phyloP scores from a whole-genome alignment of 2,888 invertebrate genomes.

The Dryococelus australis region DNA sequence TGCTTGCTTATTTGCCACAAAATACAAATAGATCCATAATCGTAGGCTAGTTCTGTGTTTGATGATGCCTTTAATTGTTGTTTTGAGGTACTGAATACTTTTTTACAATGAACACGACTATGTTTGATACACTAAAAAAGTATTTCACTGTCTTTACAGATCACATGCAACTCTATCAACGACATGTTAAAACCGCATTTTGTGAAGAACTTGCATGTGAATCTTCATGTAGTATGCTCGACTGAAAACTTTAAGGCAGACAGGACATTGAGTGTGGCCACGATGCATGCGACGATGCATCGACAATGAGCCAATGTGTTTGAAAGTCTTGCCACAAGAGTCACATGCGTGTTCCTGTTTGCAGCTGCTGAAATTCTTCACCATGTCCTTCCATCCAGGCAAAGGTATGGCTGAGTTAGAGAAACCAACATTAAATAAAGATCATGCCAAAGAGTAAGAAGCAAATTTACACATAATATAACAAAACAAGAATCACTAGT shows the following conservation, averaged over 20 bases:
- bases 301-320: conserved; percentile 68
- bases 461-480: too few relatives aligned
- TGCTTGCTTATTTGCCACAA: too few relatives aligned
- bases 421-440: not conserved
- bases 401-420: not conserved
- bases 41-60: too few relatives aligned
- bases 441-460: not conserved
- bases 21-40: too few relatives aligned
- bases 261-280: conserved; percentile 70
- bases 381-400: not conserved
- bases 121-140: too few relatives aligned
- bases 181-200: not conserved
- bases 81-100: too few relatives aligned
- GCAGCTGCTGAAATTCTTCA: not conserved
- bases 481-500: too few relatives aligned
- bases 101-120: too few relatives aligned
- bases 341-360: not conserved
- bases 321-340: conserved; percentile 66
- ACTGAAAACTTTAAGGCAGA: conserved; percentile 68
- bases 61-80: too few relatives aligned
- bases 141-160: too few relatives aligned
- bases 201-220: conserved; percentile 48
- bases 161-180: too few relatives aligned
- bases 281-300: conserved; percentile 69
- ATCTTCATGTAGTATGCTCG: conserved; percentile 51